Conservation (phyloP, 2,113 vertebrate species). For the Ploceus nigricollis region DNA sequence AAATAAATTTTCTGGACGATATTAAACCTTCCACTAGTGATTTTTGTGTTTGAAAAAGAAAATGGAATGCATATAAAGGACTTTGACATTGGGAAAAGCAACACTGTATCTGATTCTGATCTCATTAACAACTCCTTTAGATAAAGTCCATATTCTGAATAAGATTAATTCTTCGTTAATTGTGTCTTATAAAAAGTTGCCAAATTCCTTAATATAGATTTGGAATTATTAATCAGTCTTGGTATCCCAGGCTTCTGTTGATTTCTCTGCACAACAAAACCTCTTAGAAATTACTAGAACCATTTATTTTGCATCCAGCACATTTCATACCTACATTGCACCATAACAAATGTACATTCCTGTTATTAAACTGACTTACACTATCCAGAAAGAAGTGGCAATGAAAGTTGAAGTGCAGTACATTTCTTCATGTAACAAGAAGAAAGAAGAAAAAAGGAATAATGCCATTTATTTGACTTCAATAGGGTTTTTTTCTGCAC, state of each 20-base stretch:
- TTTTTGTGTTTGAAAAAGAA: neutral
- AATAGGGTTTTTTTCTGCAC: neutral
- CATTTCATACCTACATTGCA: neutral
- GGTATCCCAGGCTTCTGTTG: neutral
- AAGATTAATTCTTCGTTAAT: neutral
- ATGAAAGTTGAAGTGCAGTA: neutral
- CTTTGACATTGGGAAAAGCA: neutral
- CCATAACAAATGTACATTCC: neutral
- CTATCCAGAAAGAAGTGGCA: neutral
- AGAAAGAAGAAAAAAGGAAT: neutral
- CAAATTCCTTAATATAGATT: neutral
- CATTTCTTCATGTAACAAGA: neutral
- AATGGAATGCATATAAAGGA: neutral
- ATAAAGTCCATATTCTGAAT: neutral
- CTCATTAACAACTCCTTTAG: neutral
- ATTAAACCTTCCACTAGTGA: neutral
- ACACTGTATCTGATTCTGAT: neutral
- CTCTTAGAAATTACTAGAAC: neutral
- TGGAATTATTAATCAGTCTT: neutral
- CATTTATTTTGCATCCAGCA: neutral
- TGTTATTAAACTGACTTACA: neutral
- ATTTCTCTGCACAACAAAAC: neutral
- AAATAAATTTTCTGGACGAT: neutral
- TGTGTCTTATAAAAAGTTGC: neutral
- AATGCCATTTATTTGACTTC: neutral